phyloP scores from a whole-genome alignment of 2,888 invertebrate species.

The Nomada ferruginata region DNA sequence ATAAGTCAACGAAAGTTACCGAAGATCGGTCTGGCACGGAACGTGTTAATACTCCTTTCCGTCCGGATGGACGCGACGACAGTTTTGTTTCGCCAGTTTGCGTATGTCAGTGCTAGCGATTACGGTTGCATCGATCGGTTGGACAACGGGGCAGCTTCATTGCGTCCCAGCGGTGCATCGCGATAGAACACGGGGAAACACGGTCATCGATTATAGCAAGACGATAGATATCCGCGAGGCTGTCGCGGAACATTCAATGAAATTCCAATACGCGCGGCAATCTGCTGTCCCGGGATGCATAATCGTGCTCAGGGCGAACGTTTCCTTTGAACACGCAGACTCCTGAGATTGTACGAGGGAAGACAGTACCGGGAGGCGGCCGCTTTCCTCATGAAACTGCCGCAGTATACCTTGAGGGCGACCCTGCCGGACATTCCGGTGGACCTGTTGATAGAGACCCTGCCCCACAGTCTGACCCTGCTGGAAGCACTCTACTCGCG shows the following conservation, averaged over 20 bases:
- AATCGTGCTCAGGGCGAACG: background rate
- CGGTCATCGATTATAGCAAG: constrained; percentile 41
- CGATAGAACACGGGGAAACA: constrained; percentile 24
- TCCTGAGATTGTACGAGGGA: constrained; percentile 94
- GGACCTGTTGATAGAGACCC: constrained; percentile 94
- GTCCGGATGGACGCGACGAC: background rate
- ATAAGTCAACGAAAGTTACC: too few relatives aligned
- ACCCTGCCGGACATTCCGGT: constrained; percentile 92
- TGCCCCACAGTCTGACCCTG: constrained; percentile 94
- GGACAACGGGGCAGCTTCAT: constrained; percentile 36
- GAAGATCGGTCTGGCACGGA: too few relatives aligned
- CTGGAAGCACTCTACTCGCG: constrained; percentile 91
- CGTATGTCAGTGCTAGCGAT: constrained; percentile 32
- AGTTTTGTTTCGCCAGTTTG: background rate
- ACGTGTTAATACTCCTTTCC: too few relatives aligned
- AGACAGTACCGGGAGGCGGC: constrained; percentile 96
- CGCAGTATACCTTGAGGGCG: constrained; percentile 91
- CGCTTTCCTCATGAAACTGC: constrained; percentile 91
- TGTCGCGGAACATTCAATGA: constrained; percentile 15
- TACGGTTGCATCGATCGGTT: constrained; percentile 41
- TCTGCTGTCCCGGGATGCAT: background rate
- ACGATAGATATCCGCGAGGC: background rate
- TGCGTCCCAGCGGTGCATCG: constrained; percentile 28
- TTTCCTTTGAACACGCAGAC: constrained; percentile 72
- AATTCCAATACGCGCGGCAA: background rate